A percentile compares a stretch with the other conserved stretches of the same genome.
These are phyloP conservation scores for Telenomus remus DNA, from an alignment of 1,140 invertebrate genomes.

Conservation along the genomic window DNA sequence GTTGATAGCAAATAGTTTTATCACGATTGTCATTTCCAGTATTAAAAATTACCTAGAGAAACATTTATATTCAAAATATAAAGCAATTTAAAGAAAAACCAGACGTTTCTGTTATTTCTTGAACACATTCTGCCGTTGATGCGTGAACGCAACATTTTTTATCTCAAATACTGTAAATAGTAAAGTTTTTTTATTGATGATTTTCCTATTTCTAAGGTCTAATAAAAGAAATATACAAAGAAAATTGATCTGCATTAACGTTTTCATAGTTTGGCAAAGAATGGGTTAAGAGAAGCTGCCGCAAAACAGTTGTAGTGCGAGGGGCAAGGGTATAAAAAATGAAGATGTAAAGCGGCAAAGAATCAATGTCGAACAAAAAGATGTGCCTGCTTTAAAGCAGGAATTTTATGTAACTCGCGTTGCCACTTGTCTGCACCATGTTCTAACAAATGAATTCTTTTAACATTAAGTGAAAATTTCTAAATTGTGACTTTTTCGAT, in stretches of 20 bases:
- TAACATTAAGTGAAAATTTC: no score
- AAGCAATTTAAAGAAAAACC: no score
- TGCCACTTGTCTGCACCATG: slow-evolving; percentile 5
- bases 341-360: slow-evolving; percentile 7
- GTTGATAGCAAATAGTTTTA: neutral
- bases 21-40: no score
- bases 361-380: slow-evolving; percentile 10
- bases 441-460: slow-evolving; percentile 1
- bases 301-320: slow-evolving; percentile 1
- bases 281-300: slow-evolving; percentile 11
- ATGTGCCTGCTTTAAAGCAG: slow-evolving; percentile 7
- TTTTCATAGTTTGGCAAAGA: neutral
- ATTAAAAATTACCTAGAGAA: no score
- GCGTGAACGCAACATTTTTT: neutral
- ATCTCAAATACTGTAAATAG: neutral
- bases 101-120: neutral
- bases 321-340: slow-evolving; percentile 12
- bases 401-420: slow-evolving; percentile 7
- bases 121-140: neutral
- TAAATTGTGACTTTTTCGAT: no score
- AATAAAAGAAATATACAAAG: neutral
- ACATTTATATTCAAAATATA: neutral
- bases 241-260: neutral
- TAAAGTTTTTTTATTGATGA: neutral
- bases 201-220: neutral